Base-by-base conservation (phyloP, 2,113 vertebrate genomes). In the Bos indicus region DNA sequence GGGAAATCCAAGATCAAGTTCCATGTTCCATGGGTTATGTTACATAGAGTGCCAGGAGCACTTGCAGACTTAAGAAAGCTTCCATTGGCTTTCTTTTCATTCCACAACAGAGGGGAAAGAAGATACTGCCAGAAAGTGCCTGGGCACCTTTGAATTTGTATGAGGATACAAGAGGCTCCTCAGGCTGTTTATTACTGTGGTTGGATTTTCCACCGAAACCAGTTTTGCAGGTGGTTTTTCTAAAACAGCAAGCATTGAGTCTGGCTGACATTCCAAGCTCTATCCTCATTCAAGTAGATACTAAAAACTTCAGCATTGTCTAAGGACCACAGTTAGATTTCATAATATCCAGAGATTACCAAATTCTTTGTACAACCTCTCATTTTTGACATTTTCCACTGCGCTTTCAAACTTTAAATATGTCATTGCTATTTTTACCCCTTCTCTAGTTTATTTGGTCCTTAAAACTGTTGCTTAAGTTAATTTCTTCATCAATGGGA, bases 381-480 rank as follows among this genome's bases (percentile, higher is more conserved):
- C 52, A 71, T 88, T 97, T 95, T 93, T 17, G 5, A 51, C 51
- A 33, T 77, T 74, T 96, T 28, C 36, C 19, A 57, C 67, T 91
- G 93, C 16, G 8, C 16, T 95, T 8, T 52, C 67, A 52, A 67
- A 57, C 10, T 64, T 88, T 74, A 62, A 94, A 87, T 48, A 83
- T 64, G 51, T 59, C 48, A 52, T 19, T 83, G 23, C 40, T 83
- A 83, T 92, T 88, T 97, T 80, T 88, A 91, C 83, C 95, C 67
- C 9, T 78, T 85, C 60, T 80, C 46, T 19, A 33, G 16, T 25
- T 85, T 82, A 94, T 88, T 88, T 85, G 10, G 36, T 81, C 96
- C 80, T 96, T 91, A 92, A 86, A 95, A 95, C 5, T 54, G 13
- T 19, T 94, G 28, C 33, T 95, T 94, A 89, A 96, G 52, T 74